These are phyloP conservation scores for Xylocopa sonorina DNA, from an alignment of 1,140 invertebrate species.

Conservation along the genomic window DNA sequence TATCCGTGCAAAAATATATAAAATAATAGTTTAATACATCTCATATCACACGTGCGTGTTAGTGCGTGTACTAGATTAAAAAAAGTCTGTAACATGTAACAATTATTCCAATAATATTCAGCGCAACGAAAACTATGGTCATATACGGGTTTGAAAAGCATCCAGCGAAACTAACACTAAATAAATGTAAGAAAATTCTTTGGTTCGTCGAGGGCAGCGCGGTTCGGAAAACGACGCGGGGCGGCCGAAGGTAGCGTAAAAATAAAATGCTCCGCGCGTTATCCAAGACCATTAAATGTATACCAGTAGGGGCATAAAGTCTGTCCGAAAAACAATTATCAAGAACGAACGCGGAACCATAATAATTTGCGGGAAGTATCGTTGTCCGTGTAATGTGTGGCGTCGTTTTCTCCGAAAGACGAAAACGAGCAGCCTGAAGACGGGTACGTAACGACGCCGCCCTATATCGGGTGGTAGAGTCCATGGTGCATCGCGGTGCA, in stretches of 20 bases:
- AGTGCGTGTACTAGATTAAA: too few relatives aligned
- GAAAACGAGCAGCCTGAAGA: slow-evolving; percentile 28
- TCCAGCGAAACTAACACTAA: background rate
- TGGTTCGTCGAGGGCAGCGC: background rate
- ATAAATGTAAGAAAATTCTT: background rate
- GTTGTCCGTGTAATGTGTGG: background rate
- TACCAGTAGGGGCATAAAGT: background rate
- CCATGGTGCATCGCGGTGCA: slow-evolving; percentile 27
- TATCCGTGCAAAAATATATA: too few relatives aligned
- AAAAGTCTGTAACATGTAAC: too few relatives aligned
- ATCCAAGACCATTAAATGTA: background rate
- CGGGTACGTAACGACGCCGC: slow-evolving; percentile 3
- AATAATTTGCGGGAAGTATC: slow-evolving; percentile 31
- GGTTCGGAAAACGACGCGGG: background rate
- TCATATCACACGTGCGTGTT: too few relatives aligned
- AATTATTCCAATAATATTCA: background rate
- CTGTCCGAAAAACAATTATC: slow-evolving; percentile 29
- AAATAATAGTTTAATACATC: too few relatives aligned
- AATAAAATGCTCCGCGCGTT: slow-evolving; percentile 1
- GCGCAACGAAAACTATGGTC: too few relatives aligned
- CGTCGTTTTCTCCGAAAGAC: slow-evolving; percentile 26
- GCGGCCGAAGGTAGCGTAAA: slow-evolving; percentile 1
- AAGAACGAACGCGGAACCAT: slow-evolving; percentile 10
- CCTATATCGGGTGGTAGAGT: slow-evolving; percentile 29
- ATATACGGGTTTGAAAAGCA: background rate